Base-by-base conservation (phyloP, 2,113 vertebrate species). In the Prochilodus magdalenae region DNA sequence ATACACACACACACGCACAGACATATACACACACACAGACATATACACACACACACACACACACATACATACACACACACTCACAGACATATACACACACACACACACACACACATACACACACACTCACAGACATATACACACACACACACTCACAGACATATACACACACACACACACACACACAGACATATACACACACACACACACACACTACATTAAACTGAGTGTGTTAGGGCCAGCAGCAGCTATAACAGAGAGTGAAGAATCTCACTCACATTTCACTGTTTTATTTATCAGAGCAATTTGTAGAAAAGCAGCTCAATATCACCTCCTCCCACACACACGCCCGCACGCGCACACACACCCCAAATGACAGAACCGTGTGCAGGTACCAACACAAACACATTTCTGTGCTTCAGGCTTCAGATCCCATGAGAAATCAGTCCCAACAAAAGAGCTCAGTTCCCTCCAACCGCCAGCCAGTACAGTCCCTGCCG, bases 181-280 rank as follows among this genome's bases (percentile, higher is more conserved):
- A 36, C 33, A 66, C 67, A 57, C 44, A 30, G 36, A 62, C 73
- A 75, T 75, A 72, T 80, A 82, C 40, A 59, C 71, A 71, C 77
- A 77, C 67, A 83, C 49, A 77, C 57, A 70, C 77, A 29, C 26
- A 65, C 7, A 44, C 16, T 47, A n/a, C 44, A 30, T 76, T 47
- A 76, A 66, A 18, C 13, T 26, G 7, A 26, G 13, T 22, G 3
- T 36, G 6, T 4, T 36, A 36, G 33, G 6, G 3, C 3, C 6
- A 36, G 33, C n/a, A n/a, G n/a, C n/a, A 36, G 33, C 33, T 36
- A 6, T 36, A 6, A 66, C 15, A 63, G 8, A 29, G 1, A 11
- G 8, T 59, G 18, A 63, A 33, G 53, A 3, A 5, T 36, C 55
- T 47, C 4, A 5, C 40, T 30, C 26, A 63, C 20, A 51, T 49